Evolutionary conservation across 2,797 vertebrate genomes (phyloP), one percentile per base, ranked within the genome.

Genomic region (Synaphobranchus kaupii): DNA sequence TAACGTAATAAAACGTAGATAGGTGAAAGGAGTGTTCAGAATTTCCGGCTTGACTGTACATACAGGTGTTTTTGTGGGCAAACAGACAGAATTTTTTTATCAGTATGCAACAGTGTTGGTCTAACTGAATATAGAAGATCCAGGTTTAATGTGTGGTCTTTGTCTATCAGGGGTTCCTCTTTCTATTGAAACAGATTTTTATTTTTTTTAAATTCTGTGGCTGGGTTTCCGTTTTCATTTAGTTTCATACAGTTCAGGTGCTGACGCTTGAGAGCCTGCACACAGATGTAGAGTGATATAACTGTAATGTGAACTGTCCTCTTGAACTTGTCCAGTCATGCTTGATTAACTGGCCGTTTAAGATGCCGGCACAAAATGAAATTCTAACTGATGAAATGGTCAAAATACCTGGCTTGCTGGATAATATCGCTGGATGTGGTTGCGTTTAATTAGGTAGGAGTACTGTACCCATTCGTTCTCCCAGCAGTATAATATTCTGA

Each of bases 331-430:
- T 50, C 44, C 47, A 25, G 44, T n/a, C 20, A 47, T 39, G 44
- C 47, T 81, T 81, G 78, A 80, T n/a, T 66, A 10, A 8, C n/a
- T 66, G 63, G 63, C n/a, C 25, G n/a, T 71, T 71, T 71, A 71
- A 15, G 3, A 71, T 71, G 8, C 68, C 31, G 4, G n/a, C 68
- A 15, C 68, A 13, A 28, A 71, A 71, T 44, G 73, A 44, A 78
- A 44, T 71, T 28, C 0, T 78, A 13, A 78, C 28, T 66, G 25
- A 66, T 66, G 63, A n/a, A 28, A 66, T 66, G 63, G 63, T 66
- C 7, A n/a, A 66, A 56, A 80, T 52, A 86, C 52, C 17, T 78
- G 52, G 50, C 25, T 39, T 34, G 10, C 52, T n/a, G 73, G 80
- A 47, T 56, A 15, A 25, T 63, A 25, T 66, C 25, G 10, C 25